Conservation (phyloP, 1,140 invertebrate genomes). For the Apis laboriosa region DNA sequence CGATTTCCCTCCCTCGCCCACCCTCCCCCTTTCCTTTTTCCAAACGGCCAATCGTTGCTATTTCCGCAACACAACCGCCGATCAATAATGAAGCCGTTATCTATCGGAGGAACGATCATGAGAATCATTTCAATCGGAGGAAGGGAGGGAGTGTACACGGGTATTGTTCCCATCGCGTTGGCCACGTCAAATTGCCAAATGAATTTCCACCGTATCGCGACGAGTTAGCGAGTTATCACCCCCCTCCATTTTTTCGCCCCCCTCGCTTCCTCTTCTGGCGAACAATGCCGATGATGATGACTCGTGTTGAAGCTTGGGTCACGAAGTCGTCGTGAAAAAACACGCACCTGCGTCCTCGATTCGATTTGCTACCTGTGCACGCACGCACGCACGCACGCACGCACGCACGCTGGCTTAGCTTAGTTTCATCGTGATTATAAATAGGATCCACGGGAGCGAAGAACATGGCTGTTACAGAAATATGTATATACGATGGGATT, state of each 20-base stretch:
- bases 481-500: no score
- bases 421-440: constrained; percentile 57
- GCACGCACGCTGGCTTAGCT: background rate
- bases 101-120: background rate
- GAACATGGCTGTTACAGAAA: background rate
- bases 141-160: no score
- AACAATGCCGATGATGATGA: constrained; percentile 57
- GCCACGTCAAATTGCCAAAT: constrained; percentile 33
- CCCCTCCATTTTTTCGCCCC: background rate
- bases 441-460: constrained; percentile 49
- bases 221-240: constrained; percentile 51
- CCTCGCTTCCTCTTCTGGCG: background rate
- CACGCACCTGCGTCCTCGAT: constrained; percentile 48
- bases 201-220: constrained; percentile 43
- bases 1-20: background rate
- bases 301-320: constrained; percentile 59
- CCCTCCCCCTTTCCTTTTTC: background rate
- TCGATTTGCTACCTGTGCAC: no score
- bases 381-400: background rate
- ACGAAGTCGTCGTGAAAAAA: constrained; percentile 59
- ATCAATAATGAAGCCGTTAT: constrained; percentile 1
- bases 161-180: constrained; percentile 39
- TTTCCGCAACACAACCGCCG: background rate
- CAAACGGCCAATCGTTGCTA: background rate
- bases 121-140: background rate